A percentile compares a stretch with the other conserved stretches of the same genome.
Evolutionary conservation across 2,113 vertebrate species (phyloP).

Genomic region (Sceloporus tristichus): DNA sequence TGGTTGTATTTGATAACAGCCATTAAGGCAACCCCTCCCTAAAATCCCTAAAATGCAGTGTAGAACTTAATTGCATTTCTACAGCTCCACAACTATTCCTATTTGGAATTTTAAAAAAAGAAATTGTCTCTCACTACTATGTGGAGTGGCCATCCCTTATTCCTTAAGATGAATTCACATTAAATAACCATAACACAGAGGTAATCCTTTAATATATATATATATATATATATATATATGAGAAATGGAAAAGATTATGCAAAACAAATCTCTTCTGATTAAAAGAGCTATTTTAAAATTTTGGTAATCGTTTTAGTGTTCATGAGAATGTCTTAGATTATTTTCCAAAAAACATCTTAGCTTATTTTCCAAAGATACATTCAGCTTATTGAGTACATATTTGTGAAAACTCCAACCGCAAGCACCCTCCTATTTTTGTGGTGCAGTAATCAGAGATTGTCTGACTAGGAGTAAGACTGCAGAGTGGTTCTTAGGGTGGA

Average conservation of each 20-base stretch:
- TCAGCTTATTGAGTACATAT: background rate
- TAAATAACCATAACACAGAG: background rate
- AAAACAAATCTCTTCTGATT: background rate
- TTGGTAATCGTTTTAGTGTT: background rate
- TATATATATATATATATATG: background rate
- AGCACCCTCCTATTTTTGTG: background rate
- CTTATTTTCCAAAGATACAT: too few species aligned
- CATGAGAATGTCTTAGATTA: background rate
- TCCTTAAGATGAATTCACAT: background rate
- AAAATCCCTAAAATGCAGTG: constrained; percentile 41
- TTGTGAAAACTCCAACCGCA: background rate
- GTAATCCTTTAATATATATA: background rate
- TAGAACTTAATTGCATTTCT: constrained; percentile 5
- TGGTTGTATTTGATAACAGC: constrained; percentile 73
- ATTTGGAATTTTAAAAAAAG: background rate
- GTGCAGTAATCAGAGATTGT: background rate
- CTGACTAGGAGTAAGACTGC: background rate
- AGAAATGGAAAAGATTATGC: background rate
- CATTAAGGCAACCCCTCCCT: constrained; percentile 48
- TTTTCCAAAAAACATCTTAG: background rate
- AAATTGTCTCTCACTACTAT: background rate
- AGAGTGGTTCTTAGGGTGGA: background rate
- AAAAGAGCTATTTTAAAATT: background rate
- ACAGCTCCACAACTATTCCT: background rate
- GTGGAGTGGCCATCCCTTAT: background rate